phyloP scores from a whole-genome alignment of 2,113 vertebrate species.

The Neodon shergylaensis region DNA sequence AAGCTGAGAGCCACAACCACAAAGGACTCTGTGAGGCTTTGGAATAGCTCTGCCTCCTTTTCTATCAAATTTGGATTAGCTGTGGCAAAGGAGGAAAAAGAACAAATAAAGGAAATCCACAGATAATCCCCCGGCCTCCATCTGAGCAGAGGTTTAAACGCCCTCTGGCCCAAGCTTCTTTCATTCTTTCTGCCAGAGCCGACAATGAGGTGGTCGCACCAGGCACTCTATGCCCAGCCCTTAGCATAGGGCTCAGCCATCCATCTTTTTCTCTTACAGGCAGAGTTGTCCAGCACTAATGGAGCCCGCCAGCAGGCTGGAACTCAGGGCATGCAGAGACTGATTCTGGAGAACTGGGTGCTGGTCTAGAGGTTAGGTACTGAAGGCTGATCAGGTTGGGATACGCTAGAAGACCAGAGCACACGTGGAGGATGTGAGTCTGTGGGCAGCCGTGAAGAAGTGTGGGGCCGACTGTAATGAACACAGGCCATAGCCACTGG shows the following conservation, averaged over 20 bases:
- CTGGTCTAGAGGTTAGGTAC: not conserved
- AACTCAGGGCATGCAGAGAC: too few relatives aligned
- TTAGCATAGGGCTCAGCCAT: too few relatives aligned
- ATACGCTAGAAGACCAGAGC: not conserved
- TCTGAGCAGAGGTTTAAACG: slow-evolving; percentile 33
- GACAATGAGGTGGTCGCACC: not conserved
- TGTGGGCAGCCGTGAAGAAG: not conserved
- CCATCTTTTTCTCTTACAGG: not conserved
- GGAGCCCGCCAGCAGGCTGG: too few relatives aligned
- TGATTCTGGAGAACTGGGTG: not conserved
- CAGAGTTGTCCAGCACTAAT: not conserved
- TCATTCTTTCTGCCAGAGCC: not conserved
- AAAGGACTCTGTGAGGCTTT: not conserved
- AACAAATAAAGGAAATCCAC: slow-evolving; percentile 71
- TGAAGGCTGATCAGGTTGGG: not conserved
- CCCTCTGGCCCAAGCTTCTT: not conserved
- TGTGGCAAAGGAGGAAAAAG: slow-evolving; percentile 27
- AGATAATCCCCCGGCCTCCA: slow-evolving; percentile 57
- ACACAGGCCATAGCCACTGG: not conserved
- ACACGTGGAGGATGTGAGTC: not conserved
- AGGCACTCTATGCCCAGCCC: too few relatives aligned
- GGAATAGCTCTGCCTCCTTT: slow-evolving; percentile 4
- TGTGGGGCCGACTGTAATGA: not conserved
- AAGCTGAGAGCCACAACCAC: not conserved
- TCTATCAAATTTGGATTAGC: slow-evolving; percentile 66